Base-by-base conservation (phyloP, 2,888 invertebrate genomes). In the Anaspis maculata region DNA sequence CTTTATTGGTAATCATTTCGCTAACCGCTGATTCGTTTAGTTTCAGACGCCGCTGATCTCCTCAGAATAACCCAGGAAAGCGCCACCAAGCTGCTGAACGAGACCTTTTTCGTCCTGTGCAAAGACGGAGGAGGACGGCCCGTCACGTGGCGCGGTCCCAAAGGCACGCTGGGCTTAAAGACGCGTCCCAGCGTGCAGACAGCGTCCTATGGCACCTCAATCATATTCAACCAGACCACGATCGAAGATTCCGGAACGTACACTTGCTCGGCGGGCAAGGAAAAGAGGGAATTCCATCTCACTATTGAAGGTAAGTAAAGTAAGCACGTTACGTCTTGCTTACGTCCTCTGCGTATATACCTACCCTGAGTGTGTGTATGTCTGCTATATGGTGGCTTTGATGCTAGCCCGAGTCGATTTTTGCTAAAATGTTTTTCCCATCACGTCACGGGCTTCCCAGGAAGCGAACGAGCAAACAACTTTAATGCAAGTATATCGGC, bases 181-280 rank as follows among this genome's bases (percentile, higher is more conserved):
- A 54, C 52, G 5, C 46, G 52, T 24, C 57, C 57, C 2, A 39
- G 39, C 15, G 56, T 56, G 7, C 46, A 47, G 23, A 45, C 41
- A 13, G 45, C 46, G n/a, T 46, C 53, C 15, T 49, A 49, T 15
- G 57, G 59, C 13, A 56, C 55, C 9, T 42, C 52, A n/a, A 41
- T 61, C 22, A 36, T 48, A 15, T 61, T 76, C 54, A 66, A 65
- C 52, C 68, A 68, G 46, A 69, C 73, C 37, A 67, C 68, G 19
- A 61, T 69, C 41, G 68, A 69, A 35, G 74, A 76, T 56, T 66
- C 68, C 39, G 76, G 76, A 39, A 69, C 68, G 47, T 76, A 75
- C 59, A 67, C 68, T 40, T 76, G 76, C 57, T 73, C 73, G 15
- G 33, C 40, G 36, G 68, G 64, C 46, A 71, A 72, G 54, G 58